A percentile compares a stretch with the other conserved stretches of the same genome.
Evolutionary conservation across 2,888 invertebrate genomes (phyloP).

Genomic region (Xestobium rufovillosum): DNA sequence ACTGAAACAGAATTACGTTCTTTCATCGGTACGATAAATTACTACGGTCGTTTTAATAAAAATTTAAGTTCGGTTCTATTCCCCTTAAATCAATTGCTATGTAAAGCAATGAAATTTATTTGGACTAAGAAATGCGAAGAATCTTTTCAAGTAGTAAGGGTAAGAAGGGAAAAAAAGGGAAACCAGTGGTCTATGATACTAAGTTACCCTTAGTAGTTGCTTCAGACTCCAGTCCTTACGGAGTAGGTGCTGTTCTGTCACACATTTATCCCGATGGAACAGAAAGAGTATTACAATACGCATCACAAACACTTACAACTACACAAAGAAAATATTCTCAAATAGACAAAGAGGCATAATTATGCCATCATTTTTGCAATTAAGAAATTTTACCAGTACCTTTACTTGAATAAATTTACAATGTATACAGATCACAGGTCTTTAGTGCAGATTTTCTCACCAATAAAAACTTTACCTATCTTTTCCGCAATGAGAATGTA

Average conservation of each 20-base stretch:
- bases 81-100: conserved; percentile 28
- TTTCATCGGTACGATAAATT: conserved; percentile 31
- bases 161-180: conserved; percentile 23
- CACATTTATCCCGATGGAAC: conserved; percentile 31
- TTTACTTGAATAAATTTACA: too few relatives aligned
- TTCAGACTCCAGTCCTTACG: conserved; percentile 27
- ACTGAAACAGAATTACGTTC: conserved; percentile 27
- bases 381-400: too few relatives aligned
- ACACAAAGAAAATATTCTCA: conserved; percentile 29
- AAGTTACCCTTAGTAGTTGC: conserved; percentile 25
- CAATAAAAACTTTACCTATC: conserved; percentile 11
- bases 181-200: conserved; percentile 28
- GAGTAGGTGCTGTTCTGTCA: conserved; percentile 31
- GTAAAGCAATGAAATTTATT: conserved; percentile 23
- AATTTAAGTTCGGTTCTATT: conserved; percentile 27
- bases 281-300: conserved; percentile 35
- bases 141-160: conserved; percentile 27
- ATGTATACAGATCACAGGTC: conserved; percentile 2
- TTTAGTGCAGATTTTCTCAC: conserved; percentile 4
- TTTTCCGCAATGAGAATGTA: conserved; percentile 13
- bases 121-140: conserved; percentile 24
- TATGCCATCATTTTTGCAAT: too few relatives aligned
- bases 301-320: conserved; percentile 29
- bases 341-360: too few relatives aligned
- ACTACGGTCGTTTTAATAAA: conserved; percentile 34